These are phyloP conservation scores for Pinna nobilis DNA, from an alignment of 1,140 invertebrate species.

Conservation along the genomic window DNA sequence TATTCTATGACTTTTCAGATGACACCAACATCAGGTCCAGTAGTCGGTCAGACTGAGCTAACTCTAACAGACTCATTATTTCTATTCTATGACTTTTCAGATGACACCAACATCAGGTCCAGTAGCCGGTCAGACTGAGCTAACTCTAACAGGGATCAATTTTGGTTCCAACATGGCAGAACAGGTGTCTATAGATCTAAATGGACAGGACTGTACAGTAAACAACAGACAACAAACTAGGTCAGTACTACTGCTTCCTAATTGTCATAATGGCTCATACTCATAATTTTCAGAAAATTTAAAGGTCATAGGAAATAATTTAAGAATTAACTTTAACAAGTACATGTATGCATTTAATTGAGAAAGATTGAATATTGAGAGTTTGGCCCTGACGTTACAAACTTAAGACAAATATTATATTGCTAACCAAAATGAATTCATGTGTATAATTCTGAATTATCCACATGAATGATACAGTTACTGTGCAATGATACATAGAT, in stretches of 20 bases:
- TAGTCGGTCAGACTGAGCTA: too few species aligned
- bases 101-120: constrained; percentile 71
- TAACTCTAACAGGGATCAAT: constrained; percentile 69
- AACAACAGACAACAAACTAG: not conserved
- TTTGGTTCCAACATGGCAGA: constrained; percentile 59
- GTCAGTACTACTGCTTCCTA: not conserved
- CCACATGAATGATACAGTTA: too few species aligned
- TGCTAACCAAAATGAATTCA: too few species aligned
- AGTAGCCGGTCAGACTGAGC: constrained; percentile 63
- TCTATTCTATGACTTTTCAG: constrained; percentile 45
- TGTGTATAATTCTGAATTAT: too few species aligned
- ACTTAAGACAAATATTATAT: too few species aligned
- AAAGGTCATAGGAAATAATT: too few species aligned
- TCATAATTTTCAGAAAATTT: too few species aligned
- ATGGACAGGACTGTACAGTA: constrained; percentile 73
- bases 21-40: too few species aligned
- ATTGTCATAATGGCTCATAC: not conserved
- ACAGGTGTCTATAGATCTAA: constrained; percentile 66
- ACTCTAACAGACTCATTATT: too few species aligned
- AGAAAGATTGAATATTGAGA: constrained; percentile 16
- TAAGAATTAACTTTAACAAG: not conserved
- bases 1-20: too few species aligned
- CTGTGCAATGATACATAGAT: too few species aligned
- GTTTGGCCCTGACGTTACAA: too few species aligned
- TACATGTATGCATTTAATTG: not conserved